Evolutionary conservation across 2,888 invertebrate genomes (phyloP), one percentile per base, ranked within the genome.

Genomic region (Sinotaia quadrata): DNA sequence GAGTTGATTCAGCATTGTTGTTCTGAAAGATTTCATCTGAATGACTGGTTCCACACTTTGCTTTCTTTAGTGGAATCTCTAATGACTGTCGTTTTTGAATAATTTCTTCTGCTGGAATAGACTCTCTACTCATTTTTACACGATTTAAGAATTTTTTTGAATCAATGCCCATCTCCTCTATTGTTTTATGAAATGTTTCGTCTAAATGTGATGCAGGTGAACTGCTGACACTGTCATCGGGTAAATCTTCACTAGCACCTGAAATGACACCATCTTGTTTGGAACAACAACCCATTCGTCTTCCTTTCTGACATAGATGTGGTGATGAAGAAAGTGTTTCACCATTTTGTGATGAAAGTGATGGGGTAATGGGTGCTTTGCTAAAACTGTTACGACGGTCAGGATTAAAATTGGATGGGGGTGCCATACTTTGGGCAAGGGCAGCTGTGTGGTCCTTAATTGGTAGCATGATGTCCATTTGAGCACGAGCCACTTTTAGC

Each of bases 401-500:
- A 31, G 68, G 71, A 52, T 74, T 71, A 71, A 71, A 75, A 57
- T 75, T 75, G 61, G 71, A 71, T 4, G 75, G 73, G 15, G 68
- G 56, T 4, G 67, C 71, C 67, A 75, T 69, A 60, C 71, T 72
- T 27, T 69, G 69, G 21, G 73, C 73, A n/a, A 75, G 67, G 18
- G 56, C 71, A 27, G 70, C 65, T 15, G 75, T 65, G 34, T 73
- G 67, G 41, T 75, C 69, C 15, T 71, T 51, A 4, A 49, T 51
- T 5, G 75, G 73, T 15, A 72, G 66, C n/a, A 62, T 37, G 2
- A 70, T 63, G 12, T 74, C 63, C 65, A 76, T 67, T 10, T 61
- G 56, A 3, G 69, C 51, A 27, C 61, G 56, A 12, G 71, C 63
- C 24, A 71, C 68, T 47, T 67, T 68, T 56, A 76, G 68, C 97